Base-by-base conservation (phyloP, 2,113 vertebrate genomes). In the Regulus satrapa region DNA sequence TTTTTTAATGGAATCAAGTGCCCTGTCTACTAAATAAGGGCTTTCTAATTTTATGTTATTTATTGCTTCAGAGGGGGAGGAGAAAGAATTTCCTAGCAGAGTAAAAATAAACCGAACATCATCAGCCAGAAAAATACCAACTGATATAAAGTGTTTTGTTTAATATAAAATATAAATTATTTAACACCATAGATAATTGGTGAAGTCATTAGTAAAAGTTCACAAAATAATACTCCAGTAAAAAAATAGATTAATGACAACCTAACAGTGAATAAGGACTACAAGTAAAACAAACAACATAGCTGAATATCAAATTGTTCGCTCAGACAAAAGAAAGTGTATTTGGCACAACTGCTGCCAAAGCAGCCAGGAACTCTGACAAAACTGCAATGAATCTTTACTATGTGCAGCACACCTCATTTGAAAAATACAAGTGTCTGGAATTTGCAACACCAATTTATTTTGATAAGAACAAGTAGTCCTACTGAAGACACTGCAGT, bases 1-100 rank as follows among this genome's bases (percentile, higher is more conserved):
- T 98, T 98, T 97, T 98, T 98, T 96, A 97, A 98, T 97, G 91
- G 96, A 97, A 93, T 97, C 96, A 97, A 97, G 92, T 95, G 94
- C 80, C 75, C 86, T 88, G 89, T 96, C 96, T 97, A 96, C 95
- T 97, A 98, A 97, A 97, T 97, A 97, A 93, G 68, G 94, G 82
- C 94, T 97, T 97, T 97, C 97, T 97, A 98, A 97, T 96, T 98
- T 98, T 98, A 93, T 94, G 89, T 98, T 97, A 97, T 97, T 98
- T 95, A 96, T 96, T 84, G 94, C 96, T 89, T 96, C 94, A 94
- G 92, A 95, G 92, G 88, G 96, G 96, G 92, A 96, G 95, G 96
- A 95, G 95, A 85, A 95, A 96, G 94, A 96, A 96, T 97, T 97
- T 97, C 97, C 80, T 97, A 94, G 96, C 77, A 97, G 91, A 96